Percentiles rank a stretch among this genome's conserved stretches.
Evolutionary conservation across 2,797 vertebrate species (phyloP).

Genomic region (Euthynnus affinis): DNA sequence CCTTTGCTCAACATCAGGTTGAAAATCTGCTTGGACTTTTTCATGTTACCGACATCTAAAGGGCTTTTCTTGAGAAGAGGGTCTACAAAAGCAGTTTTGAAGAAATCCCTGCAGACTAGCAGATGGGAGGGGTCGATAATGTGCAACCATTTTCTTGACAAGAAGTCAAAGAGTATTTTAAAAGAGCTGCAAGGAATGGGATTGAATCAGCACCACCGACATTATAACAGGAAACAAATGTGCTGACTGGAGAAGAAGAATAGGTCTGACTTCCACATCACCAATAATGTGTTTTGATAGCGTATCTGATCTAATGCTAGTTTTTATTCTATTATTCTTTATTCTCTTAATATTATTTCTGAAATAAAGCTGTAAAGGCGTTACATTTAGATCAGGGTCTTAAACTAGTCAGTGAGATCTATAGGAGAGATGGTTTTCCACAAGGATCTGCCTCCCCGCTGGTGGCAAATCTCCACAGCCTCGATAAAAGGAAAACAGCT

Average conservation of each 20-base stretch:
- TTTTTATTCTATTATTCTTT: too few relatives aligned
- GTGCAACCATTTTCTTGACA: conserved; percentile 7
- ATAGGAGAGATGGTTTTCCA: conserved; percentile 3
- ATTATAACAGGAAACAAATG: conserved; percentile 1
- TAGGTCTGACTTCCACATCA: background rate
- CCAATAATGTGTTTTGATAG: background rate
- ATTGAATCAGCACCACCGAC: background rate
- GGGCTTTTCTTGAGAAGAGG: background rate
- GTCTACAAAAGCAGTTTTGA: background rate
- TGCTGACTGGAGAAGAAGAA: too few relatives aligned
- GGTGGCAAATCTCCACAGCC: conserved; percentile 33
- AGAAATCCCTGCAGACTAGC: too few relatives aligned
- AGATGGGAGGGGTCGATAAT: background rate
- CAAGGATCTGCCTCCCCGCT: conserved; percentile 37
- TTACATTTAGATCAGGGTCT: background rate
- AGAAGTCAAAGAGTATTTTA: background rate
- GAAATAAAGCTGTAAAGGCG: background rate
- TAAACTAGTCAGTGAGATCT: conserved; percentile 1
- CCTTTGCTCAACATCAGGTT: background rate
- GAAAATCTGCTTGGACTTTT: background rate
- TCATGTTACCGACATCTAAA: background rate
- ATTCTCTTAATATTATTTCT: background rate
- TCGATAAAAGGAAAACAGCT: conserved; percentile 28
- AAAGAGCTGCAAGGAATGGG: background rate
- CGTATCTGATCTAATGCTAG: background rate